Conservation (phyloP, 1,140 invertebrate genomes). For the Saccostrea glomerata region DNA sequence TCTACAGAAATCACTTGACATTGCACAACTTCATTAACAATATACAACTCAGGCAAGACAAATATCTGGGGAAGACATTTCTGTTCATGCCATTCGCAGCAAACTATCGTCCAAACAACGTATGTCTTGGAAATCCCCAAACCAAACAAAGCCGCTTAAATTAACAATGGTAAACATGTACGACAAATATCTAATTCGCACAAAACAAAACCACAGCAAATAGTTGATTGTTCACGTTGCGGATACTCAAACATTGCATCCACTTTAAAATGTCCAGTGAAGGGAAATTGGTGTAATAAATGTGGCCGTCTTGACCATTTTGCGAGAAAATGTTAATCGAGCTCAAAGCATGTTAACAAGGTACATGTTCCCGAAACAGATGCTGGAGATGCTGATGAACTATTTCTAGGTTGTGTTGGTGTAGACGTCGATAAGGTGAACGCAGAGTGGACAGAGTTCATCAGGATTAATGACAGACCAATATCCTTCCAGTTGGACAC, state of each 20-base stretch:
- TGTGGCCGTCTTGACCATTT: constrained; percentile 31
- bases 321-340: not conserved
- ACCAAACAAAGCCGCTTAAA: not conserved
- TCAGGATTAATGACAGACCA: too few relatives aligned
- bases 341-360: too few relatives aligned
- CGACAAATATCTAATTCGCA: not conserved
- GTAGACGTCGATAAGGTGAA: too few relatives aligned
- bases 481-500: too few relatives aligned
- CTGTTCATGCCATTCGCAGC: not conserved
- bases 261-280: not conserved
- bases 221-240: constrained; percentile 16
- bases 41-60: not conserved
- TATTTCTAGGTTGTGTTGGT: too few relatives aligned
- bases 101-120: not conserved
- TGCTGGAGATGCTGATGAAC: too few relatives aligned
- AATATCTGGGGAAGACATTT: not conserved
- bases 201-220: not conserved
- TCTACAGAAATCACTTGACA: not conserved
- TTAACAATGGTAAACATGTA: not conserved
- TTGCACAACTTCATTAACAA: not conserved
- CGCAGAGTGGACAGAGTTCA: too few relatives aligned
- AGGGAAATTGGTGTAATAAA: constrained; percentile 27
- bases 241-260: not conserved
- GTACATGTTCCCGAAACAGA: too few relatives aligned
- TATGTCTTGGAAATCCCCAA: not conserved